Conservation (phyloP, 2,888 invertebrate species). For the Pristionchus maxplancki region DNA sequence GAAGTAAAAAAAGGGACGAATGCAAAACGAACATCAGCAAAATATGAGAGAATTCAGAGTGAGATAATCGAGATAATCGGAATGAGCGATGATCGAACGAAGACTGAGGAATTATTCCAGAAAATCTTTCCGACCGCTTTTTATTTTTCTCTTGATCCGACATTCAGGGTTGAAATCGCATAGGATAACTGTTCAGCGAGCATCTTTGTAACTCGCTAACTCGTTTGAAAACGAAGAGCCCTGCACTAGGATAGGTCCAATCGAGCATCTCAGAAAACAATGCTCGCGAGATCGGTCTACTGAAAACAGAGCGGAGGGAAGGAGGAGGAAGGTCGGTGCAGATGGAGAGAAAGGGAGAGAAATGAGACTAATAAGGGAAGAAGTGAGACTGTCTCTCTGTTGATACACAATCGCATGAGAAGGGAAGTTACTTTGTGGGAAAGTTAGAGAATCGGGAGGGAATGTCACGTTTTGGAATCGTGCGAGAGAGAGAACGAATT, state of each 20-base stretch:
- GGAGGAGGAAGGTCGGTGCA: background rate
- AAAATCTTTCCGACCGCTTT: too few species aligned
- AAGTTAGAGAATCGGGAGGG: background rate
- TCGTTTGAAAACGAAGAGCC: background rate
- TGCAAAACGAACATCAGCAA: background rate
- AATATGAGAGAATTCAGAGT: background rate
- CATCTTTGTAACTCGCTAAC: background rate
- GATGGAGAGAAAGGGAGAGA: background rate
- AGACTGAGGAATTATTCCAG: background rate
- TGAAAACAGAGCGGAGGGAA: background rate
- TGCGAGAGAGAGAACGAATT: too few species aligned
- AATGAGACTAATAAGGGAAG: background rate
- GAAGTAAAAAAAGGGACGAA: background rate
- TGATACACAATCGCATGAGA: conserved; percentile 10
- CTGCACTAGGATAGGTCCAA: background rate
- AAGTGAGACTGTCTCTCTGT: background rate
- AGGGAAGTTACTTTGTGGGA: background rate
- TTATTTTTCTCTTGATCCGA: too few species aligned
- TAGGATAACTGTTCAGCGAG: too few species aligned
- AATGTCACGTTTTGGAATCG: background rate
- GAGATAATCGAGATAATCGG: conserved; percentile 29
- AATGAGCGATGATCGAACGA: background rate
- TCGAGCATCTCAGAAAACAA: background rate
- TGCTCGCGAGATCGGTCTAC: background rate
- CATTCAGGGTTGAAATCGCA: too few species aligned